Base-by-base conservation (phyloP, 2,113 vertebrate species). In the Cygnus buccinator region DNA sequence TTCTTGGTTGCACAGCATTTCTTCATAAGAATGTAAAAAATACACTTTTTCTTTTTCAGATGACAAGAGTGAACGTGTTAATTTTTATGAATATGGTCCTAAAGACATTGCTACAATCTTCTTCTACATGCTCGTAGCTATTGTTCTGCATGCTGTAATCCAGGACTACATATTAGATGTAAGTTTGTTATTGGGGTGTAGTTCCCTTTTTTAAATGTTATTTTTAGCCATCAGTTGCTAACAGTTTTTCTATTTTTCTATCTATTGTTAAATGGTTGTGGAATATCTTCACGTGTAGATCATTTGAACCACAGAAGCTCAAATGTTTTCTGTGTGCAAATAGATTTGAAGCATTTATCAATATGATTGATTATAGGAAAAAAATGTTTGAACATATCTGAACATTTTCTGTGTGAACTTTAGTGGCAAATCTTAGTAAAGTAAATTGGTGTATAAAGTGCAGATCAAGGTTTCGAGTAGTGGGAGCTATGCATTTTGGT, bases 81-180 rank as follows among this genome's bases (percentile, higher is more conserved):
- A 98, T 94, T 94, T 98, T 58, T 99, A 98, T 96, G 98, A 98
- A 61, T 98, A 98, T 50, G 98, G 98, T 37, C 98, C 97, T 21
- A 98, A 98, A 97, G 98, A 99, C 62, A 95, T 98, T 81, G 98
- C 98, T 29, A 98, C 98, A 8, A 95, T 99, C 76, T 97, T 98
- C 96, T 99, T 99, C 97, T 99, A 99, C 90, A 97, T 98, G 94
- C 98, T 99, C 2, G 97, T 99, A 58, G 98, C 98, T 23, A 97
- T 99, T 94, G 98, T 98, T 84, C 98, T 99, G 75, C 98, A 99
- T 79, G 98, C 98, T 89, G 97, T 99, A 97, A 98, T 99, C 95
- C 98, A 99, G 87, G 98, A 99, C 91, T 97, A 98, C 83, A 96
- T 98, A 94, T 97, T 98, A 8, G 98, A 98, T 39, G 98, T 98